Base-by-base conservation (phyloP, 2,888 invertebrate species). In the Protonemura montana region DNA sequence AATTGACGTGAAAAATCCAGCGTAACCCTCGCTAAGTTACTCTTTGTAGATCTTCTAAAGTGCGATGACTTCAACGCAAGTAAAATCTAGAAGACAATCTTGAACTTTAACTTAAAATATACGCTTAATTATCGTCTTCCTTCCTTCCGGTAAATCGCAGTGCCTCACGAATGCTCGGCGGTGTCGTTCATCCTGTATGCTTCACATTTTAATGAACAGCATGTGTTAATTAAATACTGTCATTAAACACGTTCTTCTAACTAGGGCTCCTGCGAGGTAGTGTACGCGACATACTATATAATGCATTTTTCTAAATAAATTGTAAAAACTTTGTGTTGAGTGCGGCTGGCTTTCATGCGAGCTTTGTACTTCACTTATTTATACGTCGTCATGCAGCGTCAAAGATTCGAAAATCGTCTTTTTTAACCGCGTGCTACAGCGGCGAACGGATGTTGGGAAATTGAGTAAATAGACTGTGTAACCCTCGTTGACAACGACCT, bases 141-240 rank as follows among this genome's bases (percentile, higher is more conserved):
- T 78, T 78, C 78, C 78, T 78, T 78, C 78, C 78, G 78, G 78
- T 78, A 78, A 78, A 78, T 78, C 28, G 78, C 28, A 7, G 10
- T 78, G 13, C 35, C 3, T 25, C 78, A 78, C 27, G 78, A 78
- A 26, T 5, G 5, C 5, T 78, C 27, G 78, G 25, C 78, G 28
- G 26, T n/a, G 78, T 26, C n/a, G 26, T 27, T 26, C 78, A 28
- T 78, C 78, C 27, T n/a, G 78, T 7, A 0, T 25, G 78, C 59
- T 59, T 10, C 59, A 59, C 59, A 59, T 59, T 59, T 21, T 59
- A 59, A 59, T 59, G 59, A 59, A 21, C 59, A 59, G 13, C 59
- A 59, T 59, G 59, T 59, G 59, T 59, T 59, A 59, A 59, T 59
- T 59, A 59, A 59, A 59, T 16, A 59, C 59, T 59, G 59, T 59